Percentiles rank a stretch among this genome's conserved stretches.
Evolutionary conservation across 2,113 vertebrate species (phyloP).

Genomic region (Hippotragus niger): DNA sequence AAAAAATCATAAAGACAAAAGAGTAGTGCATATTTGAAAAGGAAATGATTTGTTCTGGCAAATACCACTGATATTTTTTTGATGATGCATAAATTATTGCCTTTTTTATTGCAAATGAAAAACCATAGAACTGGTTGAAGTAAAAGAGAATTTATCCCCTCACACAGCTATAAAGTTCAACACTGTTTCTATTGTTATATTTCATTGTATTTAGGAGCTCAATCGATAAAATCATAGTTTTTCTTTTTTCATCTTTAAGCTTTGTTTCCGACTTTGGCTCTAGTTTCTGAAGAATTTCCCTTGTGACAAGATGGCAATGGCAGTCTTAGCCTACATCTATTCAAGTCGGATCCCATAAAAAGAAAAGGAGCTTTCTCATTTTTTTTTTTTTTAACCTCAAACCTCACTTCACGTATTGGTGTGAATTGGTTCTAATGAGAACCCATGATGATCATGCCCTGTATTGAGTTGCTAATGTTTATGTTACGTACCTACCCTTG

Average conservation of each 20-base stretch:
- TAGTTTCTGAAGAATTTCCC: conserved; percentile 1
- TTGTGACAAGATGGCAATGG: background rate
- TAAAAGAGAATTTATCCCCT: background rate
- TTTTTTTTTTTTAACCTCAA: background rate
- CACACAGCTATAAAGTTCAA: background rate
- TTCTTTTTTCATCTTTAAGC: background rate
- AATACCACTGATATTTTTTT: background rate
- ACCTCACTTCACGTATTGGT: background rate
- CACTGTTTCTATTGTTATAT: background rate
- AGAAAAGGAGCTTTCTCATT: background rate
- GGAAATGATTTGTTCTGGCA: background rate
- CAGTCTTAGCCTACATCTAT: background rate
- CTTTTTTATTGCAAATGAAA: background rate
- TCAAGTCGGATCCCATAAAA: background rate
- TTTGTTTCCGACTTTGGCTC: background rate
- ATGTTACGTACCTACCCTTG: background rate
- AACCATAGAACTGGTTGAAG: background rate
- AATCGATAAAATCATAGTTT: background rate
- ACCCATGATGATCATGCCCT: background rate
- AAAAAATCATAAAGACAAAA: background rate
- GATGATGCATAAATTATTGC: background rate
- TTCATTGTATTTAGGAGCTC: background rate
- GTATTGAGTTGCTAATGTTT: background rate
- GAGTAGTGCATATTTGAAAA: background rate
- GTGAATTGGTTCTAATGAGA: background rate